Evolutionary conservation across 2,888 invertebrate species (phyloP), one percentile per base, ranked within the genome.

Genomic region (Eupelmus urozonus): DNA sequence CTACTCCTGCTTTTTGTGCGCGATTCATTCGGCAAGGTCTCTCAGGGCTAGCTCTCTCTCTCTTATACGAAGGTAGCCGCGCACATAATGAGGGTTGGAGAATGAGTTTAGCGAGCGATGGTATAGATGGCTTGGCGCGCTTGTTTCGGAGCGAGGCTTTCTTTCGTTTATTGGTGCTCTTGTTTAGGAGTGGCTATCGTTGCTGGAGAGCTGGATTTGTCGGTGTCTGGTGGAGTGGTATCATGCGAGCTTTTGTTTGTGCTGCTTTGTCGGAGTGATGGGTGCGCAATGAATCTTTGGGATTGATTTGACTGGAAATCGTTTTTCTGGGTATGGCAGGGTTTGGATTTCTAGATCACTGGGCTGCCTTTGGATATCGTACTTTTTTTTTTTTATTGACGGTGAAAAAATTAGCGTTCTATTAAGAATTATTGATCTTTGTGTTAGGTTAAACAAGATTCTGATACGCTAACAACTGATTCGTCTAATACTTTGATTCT

Each of bases 131-230:
- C 49, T n/a, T 4, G 49, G 49, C 16, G 49, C 16, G 9, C 42
- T 62, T 34, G 9, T n/a, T 45, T 18, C 1, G 59, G 1, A 2
- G 40, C 13, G 16, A n/a, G 25, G 59, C 73, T 70, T 70, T 67
- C 84, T 34, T 34, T 34, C 34, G 5, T 83, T 83, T 84, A 85
- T 84, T 84, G 83, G 82, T 83, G 82, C 83, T 82, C 51, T 53
- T 60, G 29, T 45, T 55, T 42, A 13, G 7, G 5, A 23, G 23
- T 34, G 34, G 45, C 62, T 69, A 62, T 69, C 53, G 40, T 69
- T 53, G 42, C 53, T 57, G 45, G 34, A 34, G 34, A 34, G 34
- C 34, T 34, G 20, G 49, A 34, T 34, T 34, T 9, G 3, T 20
- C 23, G n/a, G 25, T n/a, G n/a, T 18, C 51, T 74, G 34, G 59